Evolutionary conservation across 2,888 invertebrate genomes (phyloP).

Genomic region (Caenorhabditis sp.): DNA sequence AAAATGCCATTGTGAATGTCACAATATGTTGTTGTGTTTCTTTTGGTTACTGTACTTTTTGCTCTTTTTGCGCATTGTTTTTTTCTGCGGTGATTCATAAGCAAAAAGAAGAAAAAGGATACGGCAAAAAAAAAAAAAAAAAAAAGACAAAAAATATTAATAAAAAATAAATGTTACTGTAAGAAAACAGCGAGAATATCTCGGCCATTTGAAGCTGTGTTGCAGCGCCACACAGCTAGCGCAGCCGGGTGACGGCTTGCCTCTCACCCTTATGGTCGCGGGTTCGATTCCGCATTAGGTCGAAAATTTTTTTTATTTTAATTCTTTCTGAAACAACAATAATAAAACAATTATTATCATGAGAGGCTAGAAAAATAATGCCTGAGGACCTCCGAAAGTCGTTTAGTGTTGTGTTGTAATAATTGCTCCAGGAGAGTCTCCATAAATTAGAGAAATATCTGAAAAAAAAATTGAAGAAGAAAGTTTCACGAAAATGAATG

Average conservation of each 20-base stretch:
- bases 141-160: slow-evolving; percentile 1
- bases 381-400: not conserved
- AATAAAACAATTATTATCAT: slow-evolving; percentile 5
- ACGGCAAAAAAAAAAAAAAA: slow-evolving; percentile 7
- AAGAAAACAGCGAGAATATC: not conserved
- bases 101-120: slow-evolving; percentile 2
- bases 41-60: not conserved
- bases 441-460: not conserved
- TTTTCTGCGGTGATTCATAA: slow-evolving; percentile 3
- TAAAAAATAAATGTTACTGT: not conserved
- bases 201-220: not conserved
- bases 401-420: not conserved
- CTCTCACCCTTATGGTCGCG: too few species aligned
- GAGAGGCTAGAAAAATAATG: not conserved
- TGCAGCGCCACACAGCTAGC: too few species aligned
- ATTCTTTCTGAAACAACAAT: not conserved
- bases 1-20: slow-evolving; percentile 8
- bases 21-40: slow-evolving; percentile 10
- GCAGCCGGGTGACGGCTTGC: too few species aligned
- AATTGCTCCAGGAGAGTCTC: not conserved
- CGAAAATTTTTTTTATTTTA: slow-evolving; percentile 3
- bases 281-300: not conserved
- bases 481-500: not conserved
- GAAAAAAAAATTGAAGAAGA: not conserved
- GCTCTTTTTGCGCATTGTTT: slow-evolving; percentile 2